phyloP scores from a whole-genome alignment of 2,888 invertebrate genomes.

The Rhimphoctona megacephalus region DNA sequence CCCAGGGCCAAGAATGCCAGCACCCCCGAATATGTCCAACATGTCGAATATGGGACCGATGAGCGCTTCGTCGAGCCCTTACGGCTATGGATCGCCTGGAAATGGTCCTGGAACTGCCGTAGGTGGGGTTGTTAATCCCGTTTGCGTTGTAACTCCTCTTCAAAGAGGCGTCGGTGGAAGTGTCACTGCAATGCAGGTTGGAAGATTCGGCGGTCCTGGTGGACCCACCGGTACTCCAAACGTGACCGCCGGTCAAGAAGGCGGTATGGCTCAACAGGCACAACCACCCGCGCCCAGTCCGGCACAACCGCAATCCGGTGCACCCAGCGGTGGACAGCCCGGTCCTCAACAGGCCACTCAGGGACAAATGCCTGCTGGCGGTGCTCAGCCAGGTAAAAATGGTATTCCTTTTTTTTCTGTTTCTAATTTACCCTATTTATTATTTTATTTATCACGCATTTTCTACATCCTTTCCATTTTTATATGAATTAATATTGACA shows the following conservation, averaged over 20 bases:
- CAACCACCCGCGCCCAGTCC: constrained; percentile 92
- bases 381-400: constrained; percentile 80
- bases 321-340: constrained; percentile 88
- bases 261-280: constrained; percentile 90
- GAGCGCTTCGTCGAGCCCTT: constrained; percentile 83
- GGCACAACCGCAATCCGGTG: constrained; percentile 91
- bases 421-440: no score
- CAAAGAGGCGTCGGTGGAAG: constrained; percentile 85
- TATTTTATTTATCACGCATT: not conserved
- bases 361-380: constrained; percentile 85
- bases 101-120: constrained; percentile 80
- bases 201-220: constrained; percentile 83
- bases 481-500: no score
- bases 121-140: constrained; percentile 79
- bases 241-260: constrained; percentile 87
- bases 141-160: constrained; percentile 87
- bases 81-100: constrained; percentile 83
- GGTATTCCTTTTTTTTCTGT: not conserved
- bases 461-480: not conserved
- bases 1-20: constrained; percentile 88
- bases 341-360: constrained; percentile 87
- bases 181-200: constrained; percentile 83
- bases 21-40: constrained; percentile 86
- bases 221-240: constrained; percentile 84
- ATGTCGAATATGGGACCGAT: constrained; percentile 84